Base-by-base conservation (phyloP, 2,113 vertebrate species). In the Ophiodon elongatus region DNA sequence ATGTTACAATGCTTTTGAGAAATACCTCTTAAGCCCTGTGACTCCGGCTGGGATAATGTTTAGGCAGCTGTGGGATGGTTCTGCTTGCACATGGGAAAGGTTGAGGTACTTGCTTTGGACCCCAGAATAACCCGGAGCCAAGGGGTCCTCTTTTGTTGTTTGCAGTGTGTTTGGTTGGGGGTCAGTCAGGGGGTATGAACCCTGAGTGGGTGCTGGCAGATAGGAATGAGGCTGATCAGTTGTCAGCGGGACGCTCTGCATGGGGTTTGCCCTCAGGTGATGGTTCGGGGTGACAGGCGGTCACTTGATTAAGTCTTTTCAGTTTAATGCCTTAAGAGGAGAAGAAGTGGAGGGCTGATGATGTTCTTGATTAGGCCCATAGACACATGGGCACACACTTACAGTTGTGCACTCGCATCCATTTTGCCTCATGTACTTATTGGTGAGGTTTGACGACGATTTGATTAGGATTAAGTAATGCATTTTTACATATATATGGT, bases 211-310 rank as follows among this genome's bases (percentile, higher is more conserved):
- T 21, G 65, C 52, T 68, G 73, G 68, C 66, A 63, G 72, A 77
- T 6, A 39, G 68, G 15, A 52, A 70, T 54, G 74, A 57, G 39
- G 45, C 15, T 0, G 70, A 27, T 57, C 21, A 1, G 37, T 31
- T 80, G 56, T 66, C 85, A 70, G 47, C 43, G 19, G 45, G 31
- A 68, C 8, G 62, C 69, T 71, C 73, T 73, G 73, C 79, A 62
- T 81, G 79, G 29, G 82, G 60, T 77, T 56, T 23, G 33, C 8
- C 31, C 6, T 75, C 33, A 66, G 73, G 72, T 50, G 37, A 70
- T 31, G 59, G 68, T 62, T 27, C 11, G 45, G 66, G 25, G 57
- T 72, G 69, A 47, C 7, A 35, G 54, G 17, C 2, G 2, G 65
- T 80, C 80, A 75, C 54, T 56, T 33, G 4, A 62, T 56, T n/a